Conservation (phyloP, 2,888 invertebrate genomes). For the Eudasyphora cyanicolor region DNA sequence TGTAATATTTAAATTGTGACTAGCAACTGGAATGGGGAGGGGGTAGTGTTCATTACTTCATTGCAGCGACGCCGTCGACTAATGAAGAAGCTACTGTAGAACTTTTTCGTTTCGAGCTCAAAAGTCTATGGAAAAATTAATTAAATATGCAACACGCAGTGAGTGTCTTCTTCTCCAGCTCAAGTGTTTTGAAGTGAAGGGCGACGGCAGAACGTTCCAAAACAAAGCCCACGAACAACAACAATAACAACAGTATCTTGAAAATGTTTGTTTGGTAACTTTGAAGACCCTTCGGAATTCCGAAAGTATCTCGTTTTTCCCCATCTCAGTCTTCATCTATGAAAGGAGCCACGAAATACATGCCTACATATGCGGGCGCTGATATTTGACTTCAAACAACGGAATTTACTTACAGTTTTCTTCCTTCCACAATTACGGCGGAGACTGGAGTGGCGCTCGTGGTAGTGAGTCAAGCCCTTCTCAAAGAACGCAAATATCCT, state of each 20-base stretch:
- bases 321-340: not conserved
- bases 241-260: slow-evolving; percentile 21
- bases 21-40: too few species aligned
- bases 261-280: slow-evolving; percentile 64
- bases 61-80: slow-evolving; percentile 30
- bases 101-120: slow-evolving; percentile 52
- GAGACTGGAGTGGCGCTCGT: slow-evolving; percentile 9
- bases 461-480: not conserved
- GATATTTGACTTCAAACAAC: slow-evolving; percentile 44
- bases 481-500: slow-evolving; percentile 4
- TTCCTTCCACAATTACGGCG: not conserved
- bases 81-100: slow-evolving; percentile 43
- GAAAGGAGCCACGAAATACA: not conserved
- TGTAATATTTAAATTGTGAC: slow-evolving; percentile 44
- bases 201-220: not conserved
- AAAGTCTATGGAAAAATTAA: slow-evolving; percentile 62
- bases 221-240: not conserved
- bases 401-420: slow-evolving; percentile 1
- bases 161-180: not conserved
- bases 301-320: slow-evolving; percentile 54
- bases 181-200: not conserved
- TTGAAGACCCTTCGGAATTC: slow-evolving; percentile 50
- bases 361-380: slow-evolving; percentile 14
- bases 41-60: slow-evolving; percentile 1
- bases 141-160: slow-evolving; percentile 55